phyloP scores from a whole-genome alignment of 2,797 vertebrate species.

The Dendrocincla tyrannina region DNA sequence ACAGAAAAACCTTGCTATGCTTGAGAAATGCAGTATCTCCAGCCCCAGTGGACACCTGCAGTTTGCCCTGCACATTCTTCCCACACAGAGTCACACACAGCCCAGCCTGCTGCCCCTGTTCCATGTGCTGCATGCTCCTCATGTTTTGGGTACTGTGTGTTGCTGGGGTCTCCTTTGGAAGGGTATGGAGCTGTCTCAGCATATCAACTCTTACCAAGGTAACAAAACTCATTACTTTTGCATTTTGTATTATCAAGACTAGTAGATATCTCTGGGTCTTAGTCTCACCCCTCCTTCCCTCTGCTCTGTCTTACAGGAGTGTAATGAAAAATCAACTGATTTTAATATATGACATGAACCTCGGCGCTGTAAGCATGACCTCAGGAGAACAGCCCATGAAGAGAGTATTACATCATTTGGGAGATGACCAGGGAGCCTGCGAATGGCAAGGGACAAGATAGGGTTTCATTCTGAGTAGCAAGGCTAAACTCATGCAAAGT shows the following conservation, averaged over 20 bases:
- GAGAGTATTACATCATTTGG: background rate
- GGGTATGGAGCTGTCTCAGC: background rate
- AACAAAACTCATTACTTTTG: background rate
- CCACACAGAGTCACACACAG: fast-evolving
- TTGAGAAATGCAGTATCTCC: background rate
- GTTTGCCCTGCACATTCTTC: background rate
- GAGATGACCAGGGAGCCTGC: background rate
- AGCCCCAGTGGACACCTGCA: background rate
- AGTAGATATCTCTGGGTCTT: background rate
- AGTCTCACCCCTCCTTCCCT: background rate
- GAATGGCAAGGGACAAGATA: background rate
- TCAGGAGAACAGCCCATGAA: background rate
- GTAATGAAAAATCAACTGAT: background rate
- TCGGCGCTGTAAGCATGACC: background rate
- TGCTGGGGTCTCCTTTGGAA: background rate
- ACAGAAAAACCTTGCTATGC: background rate
- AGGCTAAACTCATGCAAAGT: background rate
- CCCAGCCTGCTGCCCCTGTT: background rate
- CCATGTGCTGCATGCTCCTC: background rate
- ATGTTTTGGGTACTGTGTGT: background rate
- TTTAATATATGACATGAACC: background rate
- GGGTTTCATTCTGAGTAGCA: background rate
- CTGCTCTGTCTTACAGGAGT: background rate
- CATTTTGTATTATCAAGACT: background rate
- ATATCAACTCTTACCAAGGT: background rate